Base-by-base conservation (phyloP, 2,113 vertebrate species). In the Myotis brandtii region DNA sequence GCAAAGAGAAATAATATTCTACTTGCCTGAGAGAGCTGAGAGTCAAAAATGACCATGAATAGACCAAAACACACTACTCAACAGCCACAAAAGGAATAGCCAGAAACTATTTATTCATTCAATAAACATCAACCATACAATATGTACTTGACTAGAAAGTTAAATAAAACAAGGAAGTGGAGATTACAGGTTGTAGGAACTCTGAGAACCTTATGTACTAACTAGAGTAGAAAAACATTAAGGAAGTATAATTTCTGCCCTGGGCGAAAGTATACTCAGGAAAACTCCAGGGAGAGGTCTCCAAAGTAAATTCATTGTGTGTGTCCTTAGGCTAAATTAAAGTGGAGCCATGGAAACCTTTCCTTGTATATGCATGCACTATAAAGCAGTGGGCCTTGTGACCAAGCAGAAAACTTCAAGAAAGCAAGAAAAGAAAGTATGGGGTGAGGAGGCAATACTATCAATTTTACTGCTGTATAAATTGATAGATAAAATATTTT, bases 161-260 rank as follows among this genome's bases (percentile, higher is more conserved):
- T 80, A 94, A 85, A 70, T 64, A 91, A 95, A 86, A 80, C 64
- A 86, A 72, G 23, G 46, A 40, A 86, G 73, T 86, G 2, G n/a
- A 80, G 34, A 86, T 86, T 72, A 72, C 30, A 79, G 64, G n/a
- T 52, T 94, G 62, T 64, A 86, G 82, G 32, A 80, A 72, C 43
- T 70, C 80, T 75, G 77, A 85, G 50, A 90, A 79, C 84, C 21
- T 50, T 43, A 27, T 72, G 73, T 86, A 79, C 46, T 70, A 30
- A 64, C 27, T 46, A 80, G 52, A 95, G 16, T 46, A 52, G 73
- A 80, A 86, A 94, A 90, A 79, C 62, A 86, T 50, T 54, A 86
- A 72, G 52, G 73, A 80, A 86, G 69, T 37, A 59, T 23, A 46
- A 86, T 50, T 79, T 84, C 79, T 52, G 37, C 62, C 81, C n/a